These are phyloP conservation scores for Galago senegalensis DNA, from an alignment of 2,797 vertebrate species.

Conservation along the genomic window DNA sequence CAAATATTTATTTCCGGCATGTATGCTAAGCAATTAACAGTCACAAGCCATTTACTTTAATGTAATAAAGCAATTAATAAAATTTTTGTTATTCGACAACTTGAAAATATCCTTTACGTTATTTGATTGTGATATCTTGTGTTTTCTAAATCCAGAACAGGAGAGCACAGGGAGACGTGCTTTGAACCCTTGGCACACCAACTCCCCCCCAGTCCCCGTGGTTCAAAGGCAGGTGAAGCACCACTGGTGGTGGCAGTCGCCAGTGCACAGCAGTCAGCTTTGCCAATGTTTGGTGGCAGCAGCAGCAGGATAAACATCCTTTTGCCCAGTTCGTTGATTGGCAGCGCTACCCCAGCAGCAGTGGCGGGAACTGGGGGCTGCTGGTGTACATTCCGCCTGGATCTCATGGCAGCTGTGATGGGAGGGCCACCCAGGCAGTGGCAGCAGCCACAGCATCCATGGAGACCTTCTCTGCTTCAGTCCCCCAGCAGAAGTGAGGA, in stretches of 20 bases:
- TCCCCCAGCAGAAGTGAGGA: not conserved
- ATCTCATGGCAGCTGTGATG: not conserved
- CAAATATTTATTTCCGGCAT: not conserved
- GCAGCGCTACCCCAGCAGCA: no score
- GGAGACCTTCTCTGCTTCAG: no score
- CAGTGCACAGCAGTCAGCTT: not conserved
- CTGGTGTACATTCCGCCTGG: not conserved
- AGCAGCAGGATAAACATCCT: not conserved
- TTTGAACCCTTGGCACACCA: not conserved
- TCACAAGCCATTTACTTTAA: not conserved
- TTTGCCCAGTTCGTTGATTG: not conserved
- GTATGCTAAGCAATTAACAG: not conserved
- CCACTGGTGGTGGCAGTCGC: not conserved
- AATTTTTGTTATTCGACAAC: not conserved
- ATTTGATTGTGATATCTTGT: not conserved
- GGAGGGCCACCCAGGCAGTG: not conserved
- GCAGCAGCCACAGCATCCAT: not conserved
- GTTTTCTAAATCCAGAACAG: not conserved
- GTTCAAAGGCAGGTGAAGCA: not conserved
- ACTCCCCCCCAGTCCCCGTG: not conserved
- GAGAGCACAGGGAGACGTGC: not conserved
- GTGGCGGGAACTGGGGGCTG: not conserved
- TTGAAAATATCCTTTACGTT: not conserved
- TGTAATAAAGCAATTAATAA: not conserved
- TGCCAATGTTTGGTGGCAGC: not conserved